These are phyloP conservation scores for Tetragonula clypearis DNA, from an alignment of 1,140 invertebrate species.

Conservation along the genomic window DNA sequence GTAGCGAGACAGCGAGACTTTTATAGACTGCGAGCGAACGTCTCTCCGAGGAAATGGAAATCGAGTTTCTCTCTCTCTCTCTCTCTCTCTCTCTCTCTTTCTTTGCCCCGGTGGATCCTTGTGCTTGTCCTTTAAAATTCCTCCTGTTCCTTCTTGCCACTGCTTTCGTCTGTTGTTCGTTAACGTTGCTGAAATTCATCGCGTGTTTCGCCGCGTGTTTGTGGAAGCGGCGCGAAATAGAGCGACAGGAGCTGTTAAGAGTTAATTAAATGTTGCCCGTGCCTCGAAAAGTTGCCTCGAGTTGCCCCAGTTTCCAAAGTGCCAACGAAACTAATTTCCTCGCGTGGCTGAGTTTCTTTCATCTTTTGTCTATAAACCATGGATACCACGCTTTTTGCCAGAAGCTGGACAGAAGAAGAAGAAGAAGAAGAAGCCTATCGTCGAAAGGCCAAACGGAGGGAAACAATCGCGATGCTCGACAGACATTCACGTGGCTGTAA, in stretches of 20 bases:
- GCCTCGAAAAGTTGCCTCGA: background rate
- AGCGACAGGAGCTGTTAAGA: background rate
- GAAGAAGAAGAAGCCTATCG: too few species aligned
- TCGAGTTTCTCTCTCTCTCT: background rate
- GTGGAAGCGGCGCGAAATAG: too few species aligned
- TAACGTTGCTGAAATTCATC: too few species aligned
- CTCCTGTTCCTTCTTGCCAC: background rate
- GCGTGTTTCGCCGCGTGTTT: background rate
- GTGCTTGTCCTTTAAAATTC: constrained; percentile 7
- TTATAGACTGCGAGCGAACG: background rate
- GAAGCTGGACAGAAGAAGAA: too few species aligned
- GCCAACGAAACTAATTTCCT: background rate
- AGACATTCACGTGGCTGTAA: background rate
- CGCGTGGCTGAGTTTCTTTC: background rate
- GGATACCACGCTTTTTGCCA: too few species aligned
- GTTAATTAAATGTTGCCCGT: background rate
- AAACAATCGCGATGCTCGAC: too few species aligned
- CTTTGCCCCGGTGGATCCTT: background rate
- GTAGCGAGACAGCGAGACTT: background rate
- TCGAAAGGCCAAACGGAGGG: too few species aligned
- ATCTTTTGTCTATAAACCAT: background rate
- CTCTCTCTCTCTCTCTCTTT: too few species aligned
- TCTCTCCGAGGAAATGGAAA: constrained; percentile 20
- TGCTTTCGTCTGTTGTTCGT: background rate
- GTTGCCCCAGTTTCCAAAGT: background rate